Evolutionary conservation across 2,113 vertebrate species (phyloP), one percentile per base, ranked within the genome.

Genomic region (Cranoglanis bouderius): DNA sequence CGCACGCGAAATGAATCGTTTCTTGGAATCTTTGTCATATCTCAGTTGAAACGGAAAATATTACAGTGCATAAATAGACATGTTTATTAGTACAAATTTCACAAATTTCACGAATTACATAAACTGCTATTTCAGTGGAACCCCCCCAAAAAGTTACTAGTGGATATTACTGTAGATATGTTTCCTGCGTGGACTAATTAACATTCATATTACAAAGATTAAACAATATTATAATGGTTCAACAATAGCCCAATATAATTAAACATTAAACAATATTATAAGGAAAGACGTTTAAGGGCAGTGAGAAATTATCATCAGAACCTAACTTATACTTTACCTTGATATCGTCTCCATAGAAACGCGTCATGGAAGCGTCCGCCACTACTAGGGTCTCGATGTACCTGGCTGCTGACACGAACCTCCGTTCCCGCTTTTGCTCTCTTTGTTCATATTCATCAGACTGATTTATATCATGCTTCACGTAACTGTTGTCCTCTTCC

Each of bases 301-400:
- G n/a, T n/a, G n/a, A n/a, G n/a, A n/a, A n/a, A n/a, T n/a, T n/a
- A n/a, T n/a, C n/a, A n/a, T n/a, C 16, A 38, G 24, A 84, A 65
- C 13, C 3, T 24, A 16, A 49, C 43, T 43, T 43, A 1, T 35
- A 40, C 53, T 35, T 85, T 96, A 97, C 97, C 96, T 96, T 95
- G 86, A 97, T 93, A 32, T 96, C 95, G 3, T 94, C 92, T 4
- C 96, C 95, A 49, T 97, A 97, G 93, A 97, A 97, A 0, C 90
- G 91, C 77, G 93, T 93, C 97, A 97, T 97, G 87, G 97, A 96
- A 1, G 93, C 91, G 8, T 97, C 97, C 0, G 96, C 97, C 87
- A 97, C 97, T 88, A 97, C 92, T 91, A 97, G 92, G 8, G 96
- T 96, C 93, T 97, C 97, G 93, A 97, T 95, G 84, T 94, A 97